Base-by-base conservation (phyloP, 2,797 vertebrate genomes). In the Enteromius thamalakanensis region DNA sequence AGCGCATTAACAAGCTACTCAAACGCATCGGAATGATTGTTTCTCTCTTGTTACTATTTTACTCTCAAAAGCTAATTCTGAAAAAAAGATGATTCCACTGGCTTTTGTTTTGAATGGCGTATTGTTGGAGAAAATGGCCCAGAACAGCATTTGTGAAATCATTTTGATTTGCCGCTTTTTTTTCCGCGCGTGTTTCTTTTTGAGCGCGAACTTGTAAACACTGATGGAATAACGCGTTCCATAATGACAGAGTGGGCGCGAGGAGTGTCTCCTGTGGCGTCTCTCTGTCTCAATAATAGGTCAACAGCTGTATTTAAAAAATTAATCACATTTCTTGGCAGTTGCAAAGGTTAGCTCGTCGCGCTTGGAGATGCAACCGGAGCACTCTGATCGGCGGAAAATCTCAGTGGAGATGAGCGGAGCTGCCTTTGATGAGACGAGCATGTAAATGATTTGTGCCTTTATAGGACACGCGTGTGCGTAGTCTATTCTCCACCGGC, bases 221-320 rank as follows among this genome's bases (percentile, higher is more conserved):
- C 91, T 94, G 94, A 95, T 94, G 93, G 93, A 94, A 92, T 94
- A 94, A 94, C 91, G 89, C 91, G 91, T 94, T 92, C 92, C 92
- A 93, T 95, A 94, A 94, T 92, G 91, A 83, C 29, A 53, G 29
- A 65, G 75, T 89, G 87, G 90, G 87, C 85, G 90, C 91, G 90
- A 86, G 87, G 88, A 85, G 86, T 88, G 91, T 94, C 94, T 94
- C 94, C 65, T 6, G 90, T 93, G 93, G 91, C 90, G 90, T 90
- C 82, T 86, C 93, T 93, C 91, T 90, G 80, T 93, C 92, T 93
- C 93, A 94, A 96, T 95, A 95, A 95, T 95, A 95, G 95, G 94
- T 95, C 94, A 95, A 95, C 94, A 95, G 95, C 95, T 95, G 95
- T 94, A 94, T 95, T 95, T 94, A 94, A 95, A 96, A 95, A 95